Evolutionary conservation across 2,888 invertebrate species (phyloP), one percentile per base, ranked within the genome.

Genomic region (Eilema depressum): DNA sequence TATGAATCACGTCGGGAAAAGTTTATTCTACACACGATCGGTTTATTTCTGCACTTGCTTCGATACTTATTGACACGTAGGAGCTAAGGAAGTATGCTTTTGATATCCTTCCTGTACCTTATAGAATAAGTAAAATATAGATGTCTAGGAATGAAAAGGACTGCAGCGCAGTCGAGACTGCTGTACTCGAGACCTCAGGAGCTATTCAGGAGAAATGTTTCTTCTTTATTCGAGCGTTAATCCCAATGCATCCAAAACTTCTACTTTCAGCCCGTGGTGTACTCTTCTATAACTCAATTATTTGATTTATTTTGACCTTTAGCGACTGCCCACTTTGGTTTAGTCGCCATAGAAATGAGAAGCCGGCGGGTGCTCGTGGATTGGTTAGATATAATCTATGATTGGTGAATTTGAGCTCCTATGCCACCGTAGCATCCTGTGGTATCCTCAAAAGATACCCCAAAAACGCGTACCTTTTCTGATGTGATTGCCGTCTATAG

Each of bases 1-100:
- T 25, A 68, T 68, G 68, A 63, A 63, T 68, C 68, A 68, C 26
- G 26, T 25, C 56, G 0, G 5, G n/a, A 10, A 20, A 57, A 57
- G 2, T 25, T 30, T 67, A 68, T 68, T 68, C 68, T 14, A 41
- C 37, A 53, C 68, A 68, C 68, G 68, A 56, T 56, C 56, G 28
- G 56, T 63, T 25, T 33, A 30, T 62, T 33, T 60, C 59, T 66
- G 11, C 26, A 26, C 26, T 60, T 26, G 8, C 60, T 33, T 25
- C 23, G 57, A 11, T 25, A 66, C 57, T 66, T 12, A 33, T 20
- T 20, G 30, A 56, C 68, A 63, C 63, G 57, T 63, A 63, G 63
- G 5, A 25, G 8, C 56, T 57, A 41, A 59, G 63, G 59, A 69
- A 57, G 26, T 63, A 20, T 28, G 59, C 26, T 63, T 28, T n/a